Percentiles rank a stretch among this genome's conserved stretches.
These are phyloP conservation scores for Pelvicachromis taeniatus DNA, from an alignment of 2,113 vertebrate genomes.

Conservation along the genomic window DNA sequence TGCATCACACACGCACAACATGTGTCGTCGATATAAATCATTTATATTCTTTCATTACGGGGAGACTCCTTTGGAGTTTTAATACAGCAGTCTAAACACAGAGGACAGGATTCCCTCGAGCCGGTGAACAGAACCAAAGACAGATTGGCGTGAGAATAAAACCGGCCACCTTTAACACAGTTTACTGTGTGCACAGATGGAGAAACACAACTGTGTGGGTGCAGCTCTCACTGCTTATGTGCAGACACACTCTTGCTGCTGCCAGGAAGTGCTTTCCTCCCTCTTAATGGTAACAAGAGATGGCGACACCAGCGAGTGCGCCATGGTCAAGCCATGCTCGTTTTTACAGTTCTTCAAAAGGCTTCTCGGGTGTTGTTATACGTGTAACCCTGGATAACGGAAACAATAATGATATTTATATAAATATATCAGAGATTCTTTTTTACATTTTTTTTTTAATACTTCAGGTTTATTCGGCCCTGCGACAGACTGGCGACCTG, in stretches of 20 bases:
- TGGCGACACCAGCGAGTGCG: neutral
- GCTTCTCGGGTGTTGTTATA: rapidly evolving
- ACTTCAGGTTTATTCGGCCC: neutral
- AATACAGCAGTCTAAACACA: neutral
- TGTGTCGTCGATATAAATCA: too few species aligned
- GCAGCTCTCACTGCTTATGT: neutral
- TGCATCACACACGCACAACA: neutral
- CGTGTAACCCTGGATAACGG: rapidly evolving
- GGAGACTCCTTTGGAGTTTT: neutral
- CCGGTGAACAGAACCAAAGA: neutral
- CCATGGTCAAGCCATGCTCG: neutral
- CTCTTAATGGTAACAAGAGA: neutral
- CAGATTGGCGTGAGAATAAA: neutral
- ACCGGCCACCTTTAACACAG: neutral
- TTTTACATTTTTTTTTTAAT: rapidly evolving
- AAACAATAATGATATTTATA: neutral
- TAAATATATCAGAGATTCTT: neutral
- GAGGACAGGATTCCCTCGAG: neutral
- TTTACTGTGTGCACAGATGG: neutral
- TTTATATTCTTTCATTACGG: neutral
- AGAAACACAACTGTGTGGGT: neutral
- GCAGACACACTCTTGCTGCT: neutral
- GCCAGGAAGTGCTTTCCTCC: neutral
- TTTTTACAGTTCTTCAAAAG: neutral
- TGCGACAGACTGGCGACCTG: too few species aligned